Evolutionary conservation across 2,113 vertebrate species (phyloP), one percentile per base, ranked within the genome.

Genomic region (Syngnathus floridae): DNA sequence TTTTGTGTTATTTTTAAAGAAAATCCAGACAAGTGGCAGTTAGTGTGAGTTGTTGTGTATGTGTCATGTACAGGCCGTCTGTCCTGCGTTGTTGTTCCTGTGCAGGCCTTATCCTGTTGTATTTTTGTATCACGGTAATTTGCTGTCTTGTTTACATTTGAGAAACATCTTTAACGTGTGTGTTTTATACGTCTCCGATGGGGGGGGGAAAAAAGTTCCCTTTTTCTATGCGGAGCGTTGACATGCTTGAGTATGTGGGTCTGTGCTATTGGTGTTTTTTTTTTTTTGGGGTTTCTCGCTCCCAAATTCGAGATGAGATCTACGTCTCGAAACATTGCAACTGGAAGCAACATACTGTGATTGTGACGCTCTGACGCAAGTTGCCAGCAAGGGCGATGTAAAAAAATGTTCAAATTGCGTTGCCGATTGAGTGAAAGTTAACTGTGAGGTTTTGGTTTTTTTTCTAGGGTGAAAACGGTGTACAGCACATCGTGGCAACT

Each of bases 91-190:
- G 82, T 88, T 85, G 85, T 87, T 86, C 82, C 82, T 76, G 78
- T 79, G 79, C 75, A 62, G 89, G 89, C 90, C 89, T 90, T 90
- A 90, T 78, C 90, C 87, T 91, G 92, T 93, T 89, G 92, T 95
- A 94, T 95, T 96, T 96, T 95, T 95, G 93, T 95, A 95, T 91
- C 89, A 82, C 82, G 69, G 87, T 90, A 90, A 90, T 87, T 92
- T 94, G 90, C 88, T 87, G 89, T 91, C 81, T 83, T 88, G 84
- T 90, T 88, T 93, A 90, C 88, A 91, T 89, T 92, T 85, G 81
- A 84, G 81, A 86, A 86, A 87, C 87, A 90, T 87, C 75, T 89
- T 84, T 22, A 82, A 81, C 77, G 87, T 88, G 84, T 85, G 79
- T 85, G 84, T 90, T 84, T 89, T 88, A 75, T 88, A 90, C 82